These are phyloP conservation scores for Myocastor coypus DNA, from an alignment of 2,113 vertebrate species.

Conservation along the genomic window DNA sequence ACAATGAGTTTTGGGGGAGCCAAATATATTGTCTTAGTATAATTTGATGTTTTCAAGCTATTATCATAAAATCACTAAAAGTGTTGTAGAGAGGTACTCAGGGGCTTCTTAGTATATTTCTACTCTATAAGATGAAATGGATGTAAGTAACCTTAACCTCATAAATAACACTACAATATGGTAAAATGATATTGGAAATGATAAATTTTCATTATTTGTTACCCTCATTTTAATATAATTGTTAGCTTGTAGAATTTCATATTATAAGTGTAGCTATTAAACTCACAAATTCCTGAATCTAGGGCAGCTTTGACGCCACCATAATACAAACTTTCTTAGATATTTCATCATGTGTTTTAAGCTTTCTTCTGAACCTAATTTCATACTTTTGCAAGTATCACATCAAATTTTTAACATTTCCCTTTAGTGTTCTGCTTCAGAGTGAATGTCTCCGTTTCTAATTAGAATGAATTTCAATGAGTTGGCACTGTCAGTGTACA, in stretches of 20 bases:
- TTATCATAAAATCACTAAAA: neutral
- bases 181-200: neutral
- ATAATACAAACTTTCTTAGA: neutral
- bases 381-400: neutral
- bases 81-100: neutral
- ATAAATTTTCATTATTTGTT: neutral
- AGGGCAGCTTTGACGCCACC: neutral
- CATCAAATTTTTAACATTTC: conserved; percentile 5
- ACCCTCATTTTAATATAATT: neutral
- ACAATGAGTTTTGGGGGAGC: neutral
- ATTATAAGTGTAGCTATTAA: neutral
- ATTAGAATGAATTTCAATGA: neutral
- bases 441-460: neutral
- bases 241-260: neutral
- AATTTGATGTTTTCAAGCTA: neutral
- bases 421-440: neutral
- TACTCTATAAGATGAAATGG: neutral
- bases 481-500: neutral
- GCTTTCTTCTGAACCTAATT: neutral
- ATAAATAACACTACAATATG: neutral
- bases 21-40: neutral
- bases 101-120: neutral
- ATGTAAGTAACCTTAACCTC: neutral
- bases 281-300: neutral
- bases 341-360: neutral